phyloP scores from a whole-genome alignment of 1,140 invertebrate species.

The Brachionus plicatilis region DNA sequence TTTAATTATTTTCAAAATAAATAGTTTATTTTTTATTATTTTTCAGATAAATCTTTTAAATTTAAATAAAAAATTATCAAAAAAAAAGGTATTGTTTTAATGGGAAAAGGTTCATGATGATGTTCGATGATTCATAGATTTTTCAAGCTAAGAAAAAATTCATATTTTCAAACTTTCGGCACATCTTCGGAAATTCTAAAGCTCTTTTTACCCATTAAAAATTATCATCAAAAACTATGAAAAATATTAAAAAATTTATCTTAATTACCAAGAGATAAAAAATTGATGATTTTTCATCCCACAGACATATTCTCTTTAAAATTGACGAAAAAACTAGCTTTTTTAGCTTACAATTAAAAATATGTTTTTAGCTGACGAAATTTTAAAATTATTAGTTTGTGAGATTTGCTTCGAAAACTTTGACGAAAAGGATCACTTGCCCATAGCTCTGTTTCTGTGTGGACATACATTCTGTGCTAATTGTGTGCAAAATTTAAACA shows the following conservation, averaged over 20 bases:
- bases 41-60: too few relatives aligned
- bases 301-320: neutral
- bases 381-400: slow-evolving; percentile 28
- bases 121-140: neutral
- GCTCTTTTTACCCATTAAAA: neutral
- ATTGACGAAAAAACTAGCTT: neutral
- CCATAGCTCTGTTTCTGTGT: neutral
- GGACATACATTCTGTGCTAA: slow-evolving; percentile 25
- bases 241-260: neutral
- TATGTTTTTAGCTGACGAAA: slow-evolving; percentile 35
- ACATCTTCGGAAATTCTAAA: neutral
- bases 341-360: neutral
- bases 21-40: too few relatives aligned
- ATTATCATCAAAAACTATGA: neutral
- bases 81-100: neutral
- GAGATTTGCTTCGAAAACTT: slow-evolving; percentile 32
- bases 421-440: slow-evolving; percentile 33
- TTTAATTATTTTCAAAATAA: too few relatives aligned
- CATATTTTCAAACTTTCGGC: neutral
- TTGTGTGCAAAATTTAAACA: slow-evolving; percentile 33
- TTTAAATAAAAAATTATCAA: too few relatives aligned
- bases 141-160: neutral
- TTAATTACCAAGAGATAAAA: neutral
- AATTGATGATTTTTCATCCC: neutral
- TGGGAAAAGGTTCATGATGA: neutral